phyloP scores from a whole-genome alignment of 1,140 invertebrate species.

The Ips nitidus region DNA sequence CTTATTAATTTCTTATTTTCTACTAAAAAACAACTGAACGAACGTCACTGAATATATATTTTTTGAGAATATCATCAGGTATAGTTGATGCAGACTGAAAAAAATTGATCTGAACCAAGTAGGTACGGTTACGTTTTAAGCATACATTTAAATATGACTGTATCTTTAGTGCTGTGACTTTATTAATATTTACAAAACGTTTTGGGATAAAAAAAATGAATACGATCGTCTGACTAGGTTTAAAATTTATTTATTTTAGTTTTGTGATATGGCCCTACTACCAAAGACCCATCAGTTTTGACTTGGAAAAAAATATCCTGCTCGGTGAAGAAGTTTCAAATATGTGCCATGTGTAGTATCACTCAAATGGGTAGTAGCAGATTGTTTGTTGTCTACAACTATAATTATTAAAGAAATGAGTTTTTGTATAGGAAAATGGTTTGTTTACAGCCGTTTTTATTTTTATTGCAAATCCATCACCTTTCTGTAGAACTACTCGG shows the following conservation, averaged over 20 bases:
- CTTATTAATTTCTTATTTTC: too few relatives aligned
- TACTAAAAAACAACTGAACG: too few relatives aligned
- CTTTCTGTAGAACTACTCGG: neutral
- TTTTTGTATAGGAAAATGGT: neutral
- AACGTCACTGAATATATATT: too few relatives aligned
- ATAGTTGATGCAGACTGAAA: neutral
- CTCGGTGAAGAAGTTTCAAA: constrained; percentile 23
- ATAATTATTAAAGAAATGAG: neutral
- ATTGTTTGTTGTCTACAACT: too few relatives aligned
- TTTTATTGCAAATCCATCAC: neutral
- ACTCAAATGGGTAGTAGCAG: too few relatives aligned
- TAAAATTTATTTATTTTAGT: constrained; percentile 39
- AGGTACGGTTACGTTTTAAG: constrained; percentile 46
- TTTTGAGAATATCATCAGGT: too few relatives aligned
- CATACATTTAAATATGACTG: constrained; percentile 47
- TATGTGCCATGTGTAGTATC: neutral
- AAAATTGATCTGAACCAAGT: constrained; percentile 44
- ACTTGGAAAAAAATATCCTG: neutral
- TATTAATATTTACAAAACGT: constrained; percentile 35
- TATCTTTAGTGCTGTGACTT: constrained; percentile 52
- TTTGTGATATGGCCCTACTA: constrained; percentile 49
- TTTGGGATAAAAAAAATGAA: constrained; percentile 40
- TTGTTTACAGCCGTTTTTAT: constrained; percentile 30
- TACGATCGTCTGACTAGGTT: constrained; percentile 48
- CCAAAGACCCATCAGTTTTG: constrained; percentile 46